Evolutionary conservation across 2,888 invertebrate species (phyloP).

Genomic region (Piscicola geometra): DNA sequence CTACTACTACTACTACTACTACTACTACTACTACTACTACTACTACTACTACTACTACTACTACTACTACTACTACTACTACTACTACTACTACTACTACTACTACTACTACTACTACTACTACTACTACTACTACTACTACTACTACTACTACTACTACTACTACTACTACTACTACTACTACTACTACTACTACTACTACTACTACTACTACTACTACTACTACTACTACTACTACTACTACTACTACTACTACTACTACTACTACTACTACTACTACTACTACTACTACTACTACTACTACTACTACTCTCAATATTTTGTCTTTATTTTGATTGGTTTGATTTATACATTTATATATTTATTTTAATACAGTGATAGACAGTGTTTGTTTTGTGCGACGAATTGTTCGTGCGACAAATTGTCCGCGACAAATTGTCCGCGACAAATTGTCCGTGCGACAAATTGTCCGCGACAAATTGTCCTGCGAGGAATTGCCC

Average conservation of each 20-base stretch:
- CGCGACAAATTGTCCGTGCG: too few relatives aligned
- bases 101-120: constrained; percentile 9
- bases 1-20: constrained; percentile 9
- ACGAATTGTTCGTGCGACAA: too few relatives aligned
- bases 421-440: too few relatives aligned
- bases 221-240: constrained; percentile 9
- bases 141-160: constrained; percentile 9
- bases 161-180: constrained; percentile 9
- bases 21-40: constrained; percentile 6
- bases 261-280: constrained; percentile 9
- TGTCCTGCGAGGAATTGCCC: too few relatives aligned
- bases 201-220: constrained; percentile 9
- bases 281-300: constrained; percentile 8
- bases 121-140: constrained; percentile 6
- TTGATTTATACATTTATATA: too few relatives aligned
- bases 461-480: too few relatives aligned
- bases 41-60: constrained; percentile 9
- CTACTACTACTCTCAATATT: too few relatives aligned
- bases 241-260: constrained; percentile 6
- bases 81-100: constrained; percentile 6
- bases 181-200: constrained; percentile 6
- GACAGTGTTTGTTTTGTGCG: too few relatives aligned
- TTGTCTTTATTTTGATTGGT: too few relatives aligned
- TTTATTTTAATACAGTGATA: too few relatives aligned
- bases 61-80: constrained; percentile 9